Conservation (phyloP, 2,113 vertebrate genomes). For the Lepus americanus region DNA sequence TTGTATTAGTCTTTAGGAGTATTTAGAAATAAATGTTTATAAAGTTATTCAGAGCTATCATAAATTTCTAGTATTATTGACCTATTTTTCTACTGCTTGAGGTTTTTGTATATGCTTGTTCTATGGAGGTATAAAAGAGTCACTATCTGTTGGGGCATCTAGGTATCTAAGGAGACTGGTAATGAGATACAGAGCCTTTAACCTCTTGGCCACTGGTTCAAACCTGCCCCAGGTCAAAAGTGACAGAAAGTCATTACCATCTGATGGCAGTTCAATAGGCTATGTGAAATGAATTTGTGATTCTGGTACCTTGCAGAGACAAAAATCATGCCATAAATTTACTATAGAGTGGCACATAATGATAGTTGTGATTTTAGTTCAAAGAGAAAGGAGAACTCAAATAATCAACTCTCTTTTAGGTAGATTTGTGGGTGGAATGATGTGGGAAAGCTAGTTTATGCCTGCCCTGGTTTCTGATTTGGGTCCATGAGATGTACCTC, state of each 20-base stretch:
- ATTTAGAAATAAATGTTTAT: constrained; percentile 34
- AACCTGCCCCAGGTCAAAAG: constrained; percentile 76
- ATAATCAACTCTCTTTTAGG: neutral
- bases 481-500: neutral
- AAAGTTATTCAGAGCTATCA: neutral
- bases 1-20: neutral
- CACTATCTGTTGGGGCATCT: neutral
- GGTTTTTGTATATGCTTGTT: constrained; percentile 18
- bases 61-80: neutral
- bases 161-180: constrained; percentile 64
- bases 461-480: neutral
- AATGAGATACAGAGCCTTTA: constrained; percentile 78
- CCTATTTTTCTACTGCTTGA: neutral
- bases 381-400: neutral
- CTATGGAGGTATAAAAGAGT: constrained; percentile 6
- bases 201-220: constrained; percentile 80
- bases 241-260: constrained; percentile 85
- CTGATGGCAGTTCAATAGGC: constrained; percentile 71
- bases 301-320: constrained; percentile 50
- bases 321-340: neutral
- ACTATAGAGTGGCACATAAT: neutral
- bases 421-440: neutral
- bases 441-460: neutral
- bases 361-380: neutral
- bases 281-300: constrained; percentile 77